Conservation (phyloP, 2,113 vertebrate genomes). For the Ochotona princeps region DNA sequence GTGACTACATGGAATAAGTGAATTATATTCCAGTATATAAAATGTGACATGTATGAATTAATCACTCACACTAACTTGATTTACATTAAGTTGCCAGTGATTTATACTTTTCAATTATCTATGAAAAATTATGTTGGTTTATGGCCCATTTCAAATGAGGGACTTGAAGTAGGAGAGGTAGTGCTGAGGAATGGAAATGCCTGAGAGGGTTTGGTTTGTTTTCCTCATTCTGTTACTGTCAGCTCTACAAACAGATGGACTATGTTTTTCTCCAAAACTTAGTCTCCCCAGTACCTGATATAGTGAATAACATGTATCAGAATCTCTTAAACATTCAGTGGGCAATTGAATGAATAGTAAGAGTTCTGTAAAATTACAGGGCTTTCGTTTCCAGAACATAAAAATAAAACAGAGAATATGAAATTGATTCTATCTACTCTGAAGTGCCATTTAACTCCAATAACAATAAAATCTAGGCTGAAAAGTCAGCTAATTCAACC, state of each 20-base stretch:
- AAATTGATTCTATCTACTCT: neutral
- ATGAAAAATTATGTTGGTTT: constrained; percentile 74
- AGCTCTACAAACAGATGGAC: neutral
- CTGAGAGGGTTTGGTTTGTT: neutral
- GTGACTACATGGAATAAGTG: constrained; percentile 53
- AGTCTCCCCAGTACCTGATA: neutral
- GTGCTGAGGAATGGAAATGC: neutral
- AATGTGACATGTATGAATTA: constrained; percentile 63
- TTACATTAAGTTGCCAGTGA: constrained; percentile 62
- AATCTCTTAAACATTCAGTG: neutral
- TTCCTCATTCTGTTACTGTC: neutral
- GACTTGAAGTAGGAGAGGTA: constrained; percentile 42
- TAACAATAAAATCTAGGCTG: neutral
- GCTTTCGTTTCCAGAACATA: neutral
- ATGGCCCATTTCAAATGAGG: constrained; percentile 73
- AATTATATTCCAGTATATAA: constrained; percentile 63
- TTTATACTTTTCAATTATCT: constrained; percentile 75
- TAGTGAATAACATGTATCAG: neutral
- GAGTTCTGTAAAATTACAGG: neutral
- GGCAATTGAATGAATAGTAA: neutral
- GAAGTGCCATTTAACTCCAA: neutral
- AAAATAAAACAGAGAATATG: neutral
- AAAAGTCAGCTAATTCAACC: neutral
- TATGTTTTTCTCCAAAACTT: neutral
- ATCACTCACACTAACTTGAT: constrained; percentile 67